Base-by-base conservation (phyloP, 2,888 invertebrate genomes). In the Blomia tropicalis region DNA sequence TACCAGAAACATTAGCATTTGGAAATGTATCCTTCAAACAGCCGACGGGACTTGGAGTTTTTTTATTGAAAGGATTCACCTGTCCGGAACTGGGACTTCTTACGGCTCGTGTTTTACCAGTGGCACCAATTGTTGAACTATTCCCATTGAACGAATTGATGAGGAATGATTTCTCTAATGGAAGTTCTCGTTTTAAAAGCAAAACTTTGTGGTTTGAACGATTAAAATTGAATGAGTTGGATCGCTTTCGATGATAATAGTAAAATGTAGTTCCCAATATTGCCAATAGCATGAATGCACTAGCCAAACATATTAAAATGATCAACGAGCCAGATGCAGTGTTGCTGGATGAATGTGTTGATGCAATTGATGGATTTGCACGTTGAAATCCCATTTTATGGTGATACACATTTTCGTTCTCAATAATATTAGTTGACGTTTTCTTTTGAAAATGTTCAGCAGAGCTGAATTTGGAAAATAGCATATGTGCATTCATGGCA, bases 11-110 rank as follows among this genome's bases (percentile, higher is more conserved):
- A 41, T 41, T 14, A 41, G 41, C 41, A 41, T 14, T n/a, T 41
- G 41, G 41, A 41, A 41, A 41, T n/a, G 7, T 7, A 47, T 25
- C 14, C 51, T 14, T 22, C n/a, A 19, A n/a, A n/a, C n/a, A 43
- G 19, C 70, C 69, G 4, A 88, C 87, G 0, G 90, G 89, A 65
- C 88, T 87, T 0, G 90, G 89, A n/a, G 85, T 87, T 76, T 91
- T 92, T 77, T 89, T 88, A 2, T 56, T 2, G 7, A 56, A 56
- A 2, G 56, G 56, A 31, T 56, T 56, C 3, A 56, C 63, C 1
- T 66, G 65, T 17, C 68, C 68, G 22, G 85, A 60, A 84, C 86
- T 0, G 29, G 89, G 89, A 65, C 87, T 88, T 68, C 87, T 84
- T 61, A 90, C 88, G 0, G 86, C 86, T 0, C 84, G 84, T 4